phyloP scores from a whole-genome alignment of 1,140 invertebrate genomes.

The Lucilia sericata region DNA sequence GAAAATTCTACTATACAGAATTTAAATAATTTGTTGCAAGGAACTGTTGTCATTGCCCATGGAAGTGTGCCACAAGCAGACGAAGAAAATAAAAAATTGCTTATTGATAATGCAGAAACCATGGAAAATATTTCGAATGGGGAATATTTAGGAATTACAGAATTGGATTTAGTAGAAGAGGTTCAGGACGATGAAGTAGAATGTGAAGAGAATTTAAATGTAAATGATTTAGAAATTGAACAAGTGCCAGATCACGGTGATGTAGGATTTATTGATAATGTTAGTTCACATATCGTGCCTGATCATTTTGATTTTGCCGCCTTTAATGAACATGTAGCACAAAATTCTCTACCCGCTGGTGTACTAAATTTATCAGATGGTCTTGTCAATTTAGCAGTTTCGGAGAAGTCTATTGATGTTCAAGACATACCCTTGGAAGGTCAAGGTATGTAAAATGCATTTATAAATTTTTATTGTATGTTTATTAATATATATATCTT shows the following conservation, averaged over 20 bases:
- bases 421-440: slow-evolving; percentile 15
- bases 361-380: slow-evolving; percentile 24
- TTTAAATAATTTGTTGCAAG: not conserved
- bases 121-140: not conserved
- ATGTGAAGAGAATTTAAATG: not conserved
- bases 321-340: slow-evolving; percentile 35
- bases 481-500: not conserved
- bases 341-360: not conserved
- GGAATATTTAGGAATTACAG: not conserved
- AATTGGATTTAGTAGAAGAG: slow-evolving; percentile 41
- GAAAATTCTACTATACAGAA: slow-evolving; percentile 23
- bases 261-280: not conserved
- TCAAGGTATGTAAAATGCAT: not conserved
- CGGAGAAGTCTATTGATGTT: not conserved
- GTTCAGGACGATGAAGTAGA: not conserved
- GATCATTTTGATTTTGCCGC: slow-evolving; percentile 25
- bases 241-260: not conserved
- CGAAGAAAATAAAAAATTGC: not conserved
- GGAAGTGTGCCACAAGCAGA: not conserved
- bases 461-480: not conserved
- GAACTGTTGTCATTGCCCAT: not conserved
- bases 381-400: not conserved
- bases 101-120: not conserved
- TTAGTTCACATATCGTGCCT: not conserved
- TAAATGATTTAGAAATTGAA: not conserved